Conservation (phyloP, 2,113 vertebrate species). For the Dasyurus viverrinus region DNA sequence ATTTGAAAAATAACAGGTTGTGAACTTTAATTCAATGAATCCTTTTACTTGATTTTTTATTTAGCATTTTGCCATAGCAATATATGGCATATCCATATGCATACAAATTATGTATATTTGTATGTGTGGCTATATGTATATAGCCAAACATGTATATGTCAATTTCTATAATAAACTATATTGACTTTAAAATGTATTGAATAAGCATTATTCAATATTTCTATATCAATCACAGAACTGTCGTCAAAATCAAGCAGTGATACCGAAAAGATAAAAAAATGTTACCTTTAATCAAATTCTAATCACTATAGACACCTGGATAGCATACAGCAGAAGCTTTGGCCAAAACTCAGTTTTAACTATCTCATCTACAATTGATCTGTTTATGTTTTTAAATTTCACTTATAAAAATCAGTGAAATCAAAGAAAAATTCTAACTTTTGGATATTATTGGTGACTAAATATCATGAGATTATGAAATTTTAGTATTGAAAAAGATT, state of each 20-base stretch:
- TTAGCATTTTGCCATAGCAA: not conserved
- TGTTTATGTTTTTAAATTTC: slow-evolving; percentile 41
- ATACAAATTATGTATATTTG: not conserved
- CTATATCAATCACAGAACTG: slow-evolving; percentile 23
- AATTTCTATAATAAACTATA: not conserved
- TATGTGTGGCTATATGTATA: too few relatives aligned
- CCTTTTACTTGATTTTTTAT: not conserved
- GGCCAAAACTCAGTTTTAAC: slow-evolving; percentile 31
- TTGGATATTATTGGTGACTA: not conserved
- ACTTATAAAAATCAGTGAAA: slow-evolving; percentile 43
- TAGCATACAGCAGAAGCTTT: slow-evolving; percentile 63
- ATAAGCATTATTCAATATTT: not conserved
- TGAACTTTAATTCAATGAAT: not conserved
- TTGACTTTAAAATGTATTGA: not conserved
- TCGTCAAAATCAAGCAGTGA: not conserved
- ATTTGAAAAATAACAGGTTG: not conserved
- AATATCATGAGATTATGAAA: not conserved
- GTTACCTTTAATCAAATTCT: slow-evolving; percentile 58
- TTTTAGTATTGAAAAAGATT: slow-evolving; percentile 8
- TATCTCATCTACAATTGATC: slow-evolving; percentile 32
- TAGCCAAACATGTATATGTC: not conserved
- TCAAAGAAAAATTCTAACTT: slow-evolving; percentile 16
- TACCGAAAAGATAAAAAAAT: slow-evolving; percentile 27
- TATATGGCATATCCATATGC: not conserved
- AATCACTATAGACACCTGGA: slow-evolving; percentile 78